phyloP scores from a whole-genome alignment of 2,797 vertebrate genomes.

The Peromyscus nudipes region DNA sequence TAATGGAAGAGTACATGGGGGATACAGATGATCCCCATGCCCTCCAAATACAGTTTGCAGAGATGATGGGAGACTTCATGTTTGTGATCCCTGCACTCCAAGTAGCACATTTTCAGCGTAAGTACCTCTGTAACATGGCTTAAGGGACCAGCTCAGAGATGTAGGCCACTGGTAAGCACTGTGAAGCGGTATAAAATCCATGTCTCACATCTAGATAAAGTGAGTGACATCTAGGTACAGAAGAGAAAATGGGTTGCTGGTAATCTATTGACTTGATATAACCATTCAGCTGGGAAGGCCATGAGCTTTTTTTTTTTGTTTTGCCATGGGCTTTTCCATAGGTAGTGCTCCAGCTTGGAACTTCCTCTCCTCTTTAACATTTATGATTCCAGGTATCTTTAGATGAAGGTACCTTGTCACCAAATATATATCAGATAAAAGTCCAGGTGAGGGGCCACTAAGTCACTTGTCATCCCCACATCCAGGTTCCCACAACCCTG shows the following conservation, averaged over 20 bases:
- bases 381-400: not conserved
- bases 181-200: not conserved
- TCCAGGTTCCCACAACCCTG: constrained; percentile 49
- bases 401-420: not conserved
- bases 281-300: not conserved
- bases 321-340: not conserved
- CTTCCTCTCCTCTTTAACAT: no score
- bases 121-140: constrained; percentile 21
- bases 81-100: constrained; percentile 89
- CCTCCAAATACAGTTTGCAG: constrained; percentile 85
- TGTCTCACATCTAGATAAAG: not conserved
- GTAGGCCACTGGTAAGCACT: not conserved
- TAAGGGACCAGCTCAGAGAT: not conserved
- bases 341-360: not conserved
- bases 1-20: constrained; percentile 89
- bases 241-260: not conserved
- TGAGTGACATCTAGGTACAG: not conserved
- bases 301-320: not conserved
- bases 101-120: constrained; percentile 88
- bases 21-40: constrained; percentile 83
- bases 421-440: not conserved
- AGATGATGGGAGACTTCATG: constrained; percentile 86
- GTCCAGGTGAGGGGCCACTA: not conserved
- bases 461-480: not conserved
- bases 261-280: not conserved